A percentile compares a stretch with the other conserved stretches of the same genome.
These are phyloP conservation scores for Achroia grisella DNA, from an alignment of 1,140 invertebrate species.

Conservation along the genomic window DNA sequence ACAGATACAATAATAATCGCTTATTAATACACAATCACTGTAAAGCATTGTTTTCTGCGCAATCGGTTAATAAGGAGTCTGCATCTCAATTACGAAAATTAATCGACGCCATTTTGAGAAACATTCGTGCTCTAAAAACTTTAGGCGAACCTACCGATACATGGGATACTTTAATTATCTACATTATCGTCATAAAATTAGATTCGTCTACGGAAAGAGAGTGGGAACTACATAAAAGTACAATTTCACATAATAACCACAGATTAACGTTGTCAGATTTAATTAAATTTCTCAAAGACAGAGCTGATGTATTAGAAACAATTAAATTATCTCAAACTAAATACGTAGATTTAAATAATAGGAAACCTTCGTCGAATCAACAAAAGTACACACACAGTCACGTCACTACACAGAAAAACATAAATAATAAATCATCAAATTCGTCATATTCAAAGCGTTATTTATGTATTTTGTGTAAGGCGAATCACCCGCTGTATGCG, in stretches of 20 bases:
- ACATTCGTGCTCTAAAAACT: slow-evolving; percentile 4
- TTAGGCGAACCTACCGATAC: slow-evolving; percentile 5
- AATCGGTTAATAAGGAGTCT: background rate
- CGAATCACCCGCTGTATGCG: slow-evolving; percentile 7
- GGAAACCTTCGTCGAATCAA: background rate
- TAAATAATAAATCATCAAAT: slow-evolving; percentile 1
- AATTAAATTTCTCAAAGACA: slow-evolving; percentile 7
- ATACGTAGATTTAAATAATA: background rate
- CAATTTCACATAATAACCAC: slow-evolving; percentile 1
- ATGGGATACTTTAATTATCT: slow-evolving; percentile 7
- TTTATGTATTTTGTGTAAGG: background rate
- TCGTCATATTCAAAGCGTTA: background rate
- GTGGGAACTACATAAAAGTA: slow-evolving; percentile 9
- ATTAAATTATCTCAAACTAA: too few species aligned
- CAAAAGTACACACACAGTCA: background rate
- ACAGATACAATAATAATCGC: too few species aligned
- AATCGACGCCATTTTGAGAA: slow-evolving; percentile 3
- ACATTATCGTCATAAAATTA: slow-evolving; percentile 8
- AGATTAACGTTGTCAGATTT: slow-evolving; percentile 1
- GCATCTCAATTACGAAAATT: slow-evolving; percentile 1
- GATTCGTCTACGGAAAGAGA: slow-evolving; percentile 8
- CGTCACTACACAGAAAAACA: background rate
- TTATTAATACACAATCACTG: too few species aligned
- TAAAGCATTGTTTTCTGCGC: too few species aligned
- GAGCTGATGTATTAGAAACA: slow-evolving; percentile 12